These are phyloP conservation scores for Panulirus ornatus DNA, from an alignment of 1,140 invertebrate genomes.

Conservation along the genomic window DNA sequence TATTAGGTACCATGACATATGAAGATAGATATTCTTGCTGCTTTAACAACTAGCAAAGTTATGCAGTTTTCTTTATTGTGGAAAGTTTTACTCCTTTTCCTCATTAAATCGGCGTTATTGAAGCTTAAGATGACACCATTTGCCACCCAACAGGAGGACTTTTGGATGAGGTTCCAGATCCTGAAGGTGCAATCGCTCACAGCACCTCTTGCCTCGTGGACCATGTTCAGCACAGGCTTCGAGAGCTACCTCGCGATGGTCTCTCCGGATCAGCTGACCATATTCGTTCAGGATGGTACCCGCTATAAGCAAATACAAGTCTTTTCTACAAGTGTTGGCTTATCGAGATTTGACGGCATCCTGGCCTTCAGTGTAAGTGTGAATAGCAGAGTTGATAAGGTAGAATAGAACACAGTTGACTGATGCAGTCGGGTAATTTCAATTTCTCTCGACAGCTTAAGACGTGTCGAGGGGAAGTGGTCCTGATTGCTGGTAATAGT, in stretches of 20 bases:
- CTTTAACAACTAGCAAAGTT: too few species aligned
- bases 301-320: neutral
- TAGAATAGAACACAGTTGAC: neutral
- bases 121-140: too few species aligned
- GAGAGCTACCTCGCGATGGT: neutral
- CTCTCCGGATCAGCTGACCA: neutral
- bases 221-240: neutral
- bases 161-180: conserved; percentile 1
- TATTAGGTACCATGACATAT: too few species aligned
- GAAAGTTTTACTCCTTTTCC: too few species aligned
- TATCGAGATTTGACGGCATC: conserved; percentile 11
- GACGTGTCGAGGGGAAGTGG: conserved; percentile 12
- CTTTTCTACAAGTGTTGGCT: neutral
- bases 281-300: neutral
- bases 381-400: neutral
- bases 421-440: too few species aligned
- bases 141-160: conserved; percentile 7
- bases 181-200: neutral
- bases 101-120: too few species aligned
- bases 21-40: too few species aligned
- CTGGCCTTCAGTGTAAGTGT: conserved; percentile 13
- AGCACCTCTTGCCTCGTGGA: neutral
- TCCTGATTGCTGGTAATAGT: neutral
- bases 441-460: neutral
- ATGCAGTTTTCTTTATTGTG: too few species aligned